Conservation (phyloP, 1,140 invertebrate genomes). For the Drosophila pectinifera region DNA sequence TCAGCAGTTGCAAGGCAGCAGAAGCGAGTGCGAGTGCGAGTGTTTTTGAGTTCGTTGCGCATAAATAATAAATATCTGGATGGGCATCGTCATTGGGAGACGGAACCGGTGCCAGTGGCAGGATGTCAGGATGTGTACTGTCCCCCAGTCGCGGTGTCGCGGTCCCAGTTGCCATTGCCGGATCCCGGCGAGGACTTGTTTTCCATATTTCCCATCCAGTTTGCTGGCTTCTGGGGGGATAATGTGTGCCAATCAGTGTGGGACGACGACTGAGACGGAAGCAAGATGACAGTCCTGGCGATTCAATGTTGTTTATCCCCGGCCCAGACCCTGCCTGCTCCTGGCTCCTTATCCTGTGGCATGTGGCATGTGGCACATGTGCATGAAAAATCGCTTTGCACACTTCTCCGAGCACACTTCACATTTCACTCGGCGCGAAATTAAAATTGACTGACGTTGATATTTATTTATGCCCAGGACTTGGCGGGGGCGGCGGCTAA, state of each 20-base stretch:
- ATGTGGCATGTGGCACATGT: constrained; percentile 49
- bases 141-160: constrained; percentile 17
- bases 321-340: background rate
- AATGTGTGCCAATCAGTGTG: constrained; percentile 73
- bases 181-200: constrained; percentile 24
- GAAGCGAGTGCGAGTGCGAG: constrained; percentile 14
- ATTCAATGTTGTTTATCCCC: constrained; percentile 33
- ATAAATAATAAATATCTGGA: constrained; percentile 50
- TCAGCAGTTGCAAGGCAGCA: constrained; percentile 39
- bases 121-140: constrained; percentile 26
- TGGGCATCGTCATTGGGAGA: constrained; percentile 60
- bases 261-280: background rate
- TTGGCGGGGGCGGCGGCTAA: constrained; percentile 13
- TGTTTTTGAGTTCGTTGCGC: constrained; percentile 36
- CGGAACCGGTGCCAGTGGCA: constrained; percentile 24
- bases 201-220: constrained; percentile 32
- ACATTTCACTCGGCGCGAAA: constrained; percentile 74
- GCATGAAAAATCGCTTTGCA: constrained; percentile 81
- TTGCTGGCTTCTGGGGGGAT: constrained; percentile 43
- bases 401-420: constrained; percentile 65
- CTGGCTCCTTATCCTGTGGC: background rate
- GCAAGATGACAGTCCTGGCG: constrained; percentile 34
- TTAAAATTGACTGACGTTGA: constrained; percentile 81
- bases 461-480: constrained; percentile 58
- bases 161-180: constrained; percentile 29